Evolutionary conservation across 2,888 invertebrate genomes (phyloP), one percentile per base, ranked within the genome.

Genomic region (Cephalotes varians): DNA sequence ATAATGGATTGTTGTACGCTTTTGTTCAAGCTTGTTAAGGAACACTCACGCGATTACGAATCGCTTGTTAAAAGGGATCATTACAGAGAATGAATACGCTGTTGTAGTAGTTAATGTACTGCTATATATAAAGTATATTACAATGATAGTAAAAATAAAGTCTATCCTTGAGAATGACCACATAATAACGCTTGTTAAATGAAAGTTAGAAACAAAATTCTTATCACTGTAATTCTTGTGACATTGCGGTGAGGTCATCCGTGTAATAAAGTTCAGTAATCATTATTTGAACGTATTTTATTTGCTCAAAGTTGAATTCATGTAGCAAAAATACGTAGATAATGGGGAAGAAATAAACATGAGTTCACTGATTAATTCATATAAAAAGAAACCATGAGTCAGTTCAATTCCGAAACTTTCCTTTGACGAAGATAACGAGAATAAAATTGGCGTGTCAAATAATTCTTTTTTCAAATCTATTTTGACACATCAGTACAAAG

Each of bases 1-100:
- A 12, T 60, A 51, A 62, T 51, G 12, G 56, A 37, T 64, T 62
- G 18, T 73, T 60, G 34, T 60, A 21, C 34, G 47, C n/a, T 51
- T 74, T 76, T 76, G 65, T 65, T n/a, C 15, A 28, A 58, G 28
- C 12, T 72, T 0, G 58, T 58, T 58, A 58, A 28, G 28, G 9
- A 56, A 28, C 18, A 15, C n/a, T 58, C 44, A 44, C 34, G 51
- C 37, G 28, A 28, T 40, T 64, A 64, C 25, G 3, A 25, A 64
- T 25, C 18, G 18, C 25, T 37, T 37, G 4, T 25, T 64, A 51
- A 51, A 62, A 34, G 34, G 6, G 37, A 0, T 28, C 9, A n/a
- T 54, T 54, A 37, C 9, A 12, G 21, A n/a, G 4, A 65, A 76
- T 64, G n/a, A 65, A n/a, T n/a, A n/a, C n/a, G n/a, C n/a, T 28